Evolutionary conservation across 1,140 invertebrate genomes (phyloP), one percentile per base, ranked within the genome.

Genomic region (Matsumurasca onukii): DNA sequence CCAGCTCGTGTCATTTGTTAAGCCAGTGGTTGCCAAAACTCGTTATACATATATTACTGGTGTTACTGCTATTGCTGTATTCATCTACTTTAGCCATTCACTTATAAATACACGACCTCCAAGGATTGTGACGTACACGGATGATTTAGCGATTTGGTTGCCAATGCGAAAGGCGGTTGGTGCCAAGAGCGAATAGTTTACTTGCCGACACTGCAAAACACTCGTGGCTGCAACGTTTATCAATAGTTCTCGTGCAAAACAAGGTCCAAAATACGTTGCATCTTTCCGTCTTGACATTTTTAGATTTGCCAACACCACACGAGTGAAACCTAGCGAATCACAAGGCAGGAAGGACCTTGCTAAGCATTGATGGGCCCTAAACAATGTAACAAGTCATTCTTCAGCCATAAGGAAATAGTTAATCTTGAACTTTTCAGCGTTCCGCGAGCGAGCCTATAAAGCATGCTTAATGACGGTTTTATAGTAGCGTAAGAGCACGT

Each of bases 401-500:
- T 59, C 25, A 9, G 30, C 15, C 55, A 59, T 59, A 59, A 59
- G 55, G 55, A 59, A 59, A 59, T 59, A 59, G 55, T 59, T 59
- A 59, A 59, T 59, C 55, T 59, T 59, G 55, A 59, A 59, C 55
- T 59, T 59, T 59, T 59, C 55, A 59, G 55, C 22, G 55, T 22
- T 13, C 24, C 30, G 55, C 22, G 30, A 59, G 22, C 55, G n/a
- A 59, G 55, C 55, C 55, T 29, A 59, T 59, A 59, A 59, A 59
- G 55, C 2, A 59, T 27, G 55, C 30, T 59, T 59, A 59, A 59
- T 59, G 25, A 3, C 55, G n/a, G 55, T 59, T 59, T 59, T 59
- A 59, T 27, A 9, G n/a, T 27, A 39, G 17, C 17, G 34, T 39
- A 39, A 39, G 34, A 17, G 34, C 34, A 39, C 17, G 34, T 39